These are phyloP conservation scores for Saxidomus purpurata DNA, from an alignment of 1,140 invertebrate genomes.

Conservation along the genomic window DNA sequence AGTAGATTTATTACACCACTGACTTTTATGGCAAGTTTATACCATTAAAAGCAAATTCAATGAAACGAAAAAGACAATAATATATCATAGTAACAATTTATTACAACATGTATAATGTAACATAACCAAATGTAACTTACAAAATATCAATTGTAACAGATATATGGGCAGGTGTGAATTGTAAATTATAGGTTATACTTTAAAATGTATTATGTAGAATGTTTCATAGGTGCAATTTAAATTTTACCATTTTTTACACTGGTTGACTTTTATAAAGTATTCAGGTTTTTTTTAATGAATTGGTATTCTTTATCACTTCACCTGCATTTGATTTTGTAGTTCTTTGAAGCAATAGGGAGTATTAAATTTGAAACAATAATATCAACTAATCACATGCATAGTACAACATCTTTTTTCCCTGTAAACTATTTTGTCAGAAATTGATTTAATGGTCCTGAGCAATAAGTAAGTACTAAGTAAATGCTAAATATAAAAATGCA, in stretches of 20 bases:
- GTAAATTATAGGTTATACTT: no score
- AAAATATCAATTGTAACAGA: background rate
- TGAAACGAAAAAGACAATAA: constrained; percentile 18
- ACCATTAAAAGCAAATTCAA: background rate
- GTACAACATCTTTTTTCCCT: no score
- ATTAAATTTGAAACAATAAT: background rate
- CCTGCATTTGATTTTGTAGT: background rate
- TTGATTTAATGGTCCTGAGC: background rate
- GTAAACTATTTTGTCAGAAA: background rate
- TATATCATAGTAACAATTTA: constrained; percentile 33
- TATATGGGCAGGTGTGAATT: background rate
- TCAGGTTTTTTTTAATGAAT: no score
- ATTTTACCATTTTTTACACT: no score
- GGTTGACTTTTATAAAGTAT: no score
- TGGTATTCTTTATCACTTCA: background rate
- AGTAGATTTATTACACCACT: background rate
- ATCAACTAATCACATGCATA: background rate
- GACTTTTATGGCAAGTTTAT: background rate
- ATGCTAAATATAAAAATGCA: no score
- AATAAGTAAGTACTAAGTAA: no score
- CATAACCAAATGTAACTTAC: background rate
- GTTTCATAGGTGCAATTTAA: no score
- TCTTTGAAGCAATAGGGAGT: background rate
- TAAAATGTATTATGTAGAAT: no score
- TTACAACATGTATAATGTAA: constrained; percentile 34